Base-by-base conservation (phyloP, 2,888 invertebrate genomes). In the Lithophane semibrunnea region DNA sequence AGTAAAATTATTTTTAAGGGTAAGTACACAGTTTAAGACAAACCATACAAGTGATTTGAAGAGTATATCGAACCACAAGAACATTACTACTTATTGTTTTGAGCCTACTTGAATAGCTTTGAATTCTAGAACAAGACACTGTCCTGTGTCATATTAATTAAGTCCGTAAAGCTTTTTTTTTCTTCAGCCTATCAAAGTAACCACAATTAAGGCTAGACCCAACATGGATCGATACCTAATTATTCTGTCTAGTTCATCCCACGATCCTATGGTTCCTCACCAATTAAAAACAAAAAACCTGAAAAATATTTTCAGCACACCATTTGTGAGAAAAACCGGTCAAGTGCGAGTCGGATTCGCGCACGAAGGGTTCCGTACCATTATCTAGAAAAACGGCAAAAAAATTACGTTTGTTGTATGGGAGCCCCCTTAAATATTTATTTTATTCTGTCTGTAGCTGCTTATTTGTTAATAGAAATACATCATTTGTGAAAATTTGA, bases 191-290 rank as follows among this genome's bases (percentile, higher is more conserved):
- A 56, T 42, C 12, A 74, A 56, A 49, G n/a, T 49, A 44, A 67
- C 66, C 66, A n/a, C 24, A 75, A 82, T 76, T 75, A 58, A 75
- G 77, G 52, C 67, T 79, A 82, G 56, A 24, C 63, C 0, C 8
- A 58, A 79, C 24, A 13, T 21, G 37, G 24, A 37, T 82, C 68
- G n/a, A 76, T 64, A 37, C 24, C n/a, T 82, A 75, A 79, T 75
- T 79, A 75, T 75, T 58, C 29, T 29, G 63, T 49, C 29, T 67
- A 56, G n/a, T 9, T 21, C 13, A 58, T 37, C 16, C n/a, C 12
- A 52, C 16, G 2, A 47, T 29, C 10, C 13, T 29, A 21, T 52
- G 21, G 52, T 49, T 13, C 24, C 21, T 13, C 29, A 56, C 18
- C n/a, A 49, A 1, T 1, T 18, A 42, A 10, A 56, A 24, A 49